These are phyloP conservation scores for Sorex fumeus DNA, from an alignment of 2,113 vertebrate genomes.

Conservation along the genomic window DNA sequence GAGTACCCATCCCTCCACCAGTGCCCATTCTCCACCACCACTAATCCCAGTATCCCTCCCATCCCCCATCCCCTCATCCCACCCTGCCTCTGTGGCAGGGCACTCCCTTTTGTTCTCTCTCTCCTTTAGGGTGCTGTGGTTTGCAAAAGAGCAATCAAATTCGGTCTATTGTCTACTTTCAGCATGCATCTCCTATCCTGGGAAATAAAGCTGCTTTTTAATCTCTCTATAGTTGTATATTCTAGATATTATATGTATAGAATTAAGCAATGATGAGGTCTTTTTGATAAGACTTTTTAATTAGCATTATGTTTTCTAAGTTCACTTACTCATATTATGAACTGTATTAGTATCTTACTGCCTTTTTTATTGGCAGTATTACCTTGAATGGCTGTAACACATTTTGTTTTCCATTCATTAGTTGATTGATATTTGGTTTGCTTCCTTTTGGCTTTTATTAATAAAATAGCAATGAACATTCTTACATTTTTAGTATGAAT, in stretches of 20 bases:
- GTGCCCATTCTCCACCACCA: too few relatives aligned
- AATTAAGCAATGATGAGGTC: background rate
- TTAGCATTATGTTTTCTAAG: background rate
- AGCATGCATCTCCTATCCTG: too few relatives aligned
- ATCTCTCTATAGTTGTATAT: background rate
- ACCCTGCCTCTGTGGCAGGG: too few relatives aligned
- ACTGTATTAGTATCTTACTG: background rate
- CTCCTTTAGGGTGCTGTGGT: too few relatives aligned
- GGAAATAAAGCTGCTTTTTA: background rate
- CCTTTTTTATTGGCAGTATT: background rate
- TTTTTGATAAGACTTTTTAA: background rate
- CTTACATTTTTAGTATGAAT: background rate
- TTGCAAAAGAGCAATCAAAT: too few relatives aligned
- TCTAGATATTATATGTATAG: background rate
- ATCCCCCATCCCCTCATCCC: too few relatives aligned
- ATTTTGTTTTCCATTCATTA: background rate
- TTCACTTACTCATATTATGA: background rate
- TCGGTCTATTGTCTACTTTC: too few relatives aligned
- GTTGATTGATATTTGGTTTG: background rate
- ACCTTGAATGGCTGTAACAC: background rate
- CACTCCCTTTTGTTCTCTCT: too few relatives aligned
- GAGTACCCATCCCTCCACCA: too few relatives aligned
- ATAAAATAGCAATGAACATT: background rate
- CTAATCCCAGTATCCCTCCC: too few relatives aligned
- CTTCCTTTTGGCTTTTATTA: slow-evolving; percentile 9